These are phyloP conservation scores for Bombus difficillimus DNA, from an alignment of 1,140 invertebrate genomes.

Conservation along the genomic window DNA sequence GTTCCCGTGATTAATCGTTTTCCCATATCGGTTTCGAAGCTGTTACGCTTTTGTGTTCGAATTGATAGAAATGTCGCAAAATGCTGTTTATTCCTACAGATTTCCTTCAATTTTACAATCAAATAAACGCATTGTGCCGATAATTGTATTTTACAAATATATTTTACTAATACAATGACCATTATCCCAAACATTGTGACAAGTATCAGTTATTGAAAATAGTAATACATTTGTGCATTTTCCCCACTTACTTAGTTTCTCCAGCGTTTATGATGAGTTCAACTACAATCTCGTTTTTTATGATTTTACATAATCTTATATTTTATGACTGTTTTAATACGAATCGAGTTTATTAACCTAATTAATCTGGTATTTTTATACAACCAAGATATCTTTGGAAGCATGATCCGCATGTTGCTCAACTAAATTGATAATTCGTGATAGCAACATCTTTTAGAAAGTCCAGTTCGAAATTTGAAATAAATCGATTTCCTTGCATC, in stretches of 20 bases:
- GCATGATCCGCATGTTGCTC: neutral
- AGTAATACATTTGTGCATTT: neutral
- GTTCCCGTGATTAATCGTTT: conserved; percentile 51
- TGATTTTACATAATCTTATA: neutral
- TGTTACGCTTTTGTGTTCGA: conserved; percentile 28
- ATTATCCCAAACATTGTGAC: neutral
- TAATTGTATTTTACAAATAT: neutral
- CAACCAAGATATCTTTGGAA: neutral
- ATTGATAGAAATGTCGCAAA: conserved; percentile 38
- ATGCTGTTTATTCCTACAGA: neutral
- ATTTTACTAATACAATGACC: neutral
- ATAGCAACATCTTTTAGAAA: neutral
- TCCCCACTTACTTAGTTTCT: neutral
- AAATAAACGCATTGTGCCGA: neutral
- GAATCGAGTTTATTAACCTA: neutral
- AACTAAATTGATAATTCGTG: conserved; percentile 2
- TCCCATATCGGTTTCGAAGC: conserved; percentile 36
- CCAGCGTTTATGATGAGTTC: neutral
- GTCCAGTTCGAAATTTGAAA: neutral
- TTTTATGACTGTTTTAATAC: neutral
- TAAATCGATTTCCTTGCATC: neutral
- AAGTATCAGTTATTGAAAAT: neutral
- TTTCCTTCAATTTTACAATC: neutral
- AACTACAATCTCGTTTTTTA: neutral
- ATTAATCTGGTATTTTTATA: neutral